Conservation (phyloP, 1,140 invertebrate genomes). For the Nautilus pompilius region DNA sequence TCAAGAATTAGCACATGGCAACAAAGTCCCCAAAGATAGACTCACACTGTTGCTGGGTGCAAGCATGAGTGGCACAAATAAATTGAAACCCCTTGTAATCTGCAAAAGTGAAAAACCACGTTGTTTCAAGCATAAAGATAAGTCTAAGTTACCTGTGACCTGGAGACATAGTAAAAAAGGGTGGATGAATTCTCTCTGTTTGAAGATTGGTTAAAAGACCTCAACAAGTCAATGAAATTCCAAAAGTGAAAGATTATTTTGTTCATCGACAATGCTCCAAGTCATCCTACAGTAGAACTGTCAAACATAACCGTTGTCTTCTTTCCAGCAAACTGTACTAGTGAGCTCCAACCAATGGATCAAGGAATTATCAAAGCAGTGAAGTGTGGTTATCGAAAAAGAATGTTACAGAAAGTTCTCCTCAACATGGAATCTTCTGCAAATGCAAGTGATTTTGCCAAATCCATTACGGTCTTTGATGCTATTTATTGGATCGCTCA, state of each 20-base stretch:
- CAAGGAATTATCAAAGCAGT: constrained; percentile 27
- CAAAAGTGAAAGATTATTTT: constrained; percentile 12
- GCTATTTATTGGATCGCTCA: no score
- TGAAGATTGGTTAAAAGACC: constrained; percentile 13
- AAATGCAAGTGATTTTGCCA: no score
- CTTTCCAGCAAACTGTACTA: constrained; percentile 22
- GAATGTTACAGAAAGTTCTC: no score
- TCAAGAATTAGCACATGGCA: constrained; percentile 16
- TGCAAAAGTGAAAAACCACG: constrained; percentile 13
- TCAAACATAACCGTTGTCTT: constrained; percentile 12
- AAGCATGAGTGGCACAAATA: constrained; percentile 18
- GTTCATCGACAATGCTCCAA: constrained; percentile 17
- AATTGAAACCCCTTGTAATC: constrained; percentile 17
- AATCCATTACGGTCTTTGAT: no score
- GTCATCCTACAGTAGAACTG: constrained; percentile 10
- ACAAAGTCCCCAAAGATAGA: constrained; percentile 26
- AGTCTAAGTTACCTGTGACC: constrained; percentile 13
- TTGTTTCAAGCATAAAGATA: constrained; percentile 19
- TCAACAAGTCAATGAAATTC: constrained; percentile 15
- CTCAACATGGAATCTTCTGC: no score
- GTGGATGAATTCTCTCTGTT: no score
- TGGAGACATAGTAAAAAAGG: constrained; percentile 16
- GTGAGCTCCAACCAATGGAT: constrained; percentile 20
- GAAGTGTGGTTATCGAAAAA: no score
- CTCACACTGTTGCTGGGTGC: constrained; percentile 16